These are phyloP conservation scores for Arrhamphus sclerolepis DNA, from an alignment of 2,797 vertebrate species.

Conservation along the genomic window DNA sequence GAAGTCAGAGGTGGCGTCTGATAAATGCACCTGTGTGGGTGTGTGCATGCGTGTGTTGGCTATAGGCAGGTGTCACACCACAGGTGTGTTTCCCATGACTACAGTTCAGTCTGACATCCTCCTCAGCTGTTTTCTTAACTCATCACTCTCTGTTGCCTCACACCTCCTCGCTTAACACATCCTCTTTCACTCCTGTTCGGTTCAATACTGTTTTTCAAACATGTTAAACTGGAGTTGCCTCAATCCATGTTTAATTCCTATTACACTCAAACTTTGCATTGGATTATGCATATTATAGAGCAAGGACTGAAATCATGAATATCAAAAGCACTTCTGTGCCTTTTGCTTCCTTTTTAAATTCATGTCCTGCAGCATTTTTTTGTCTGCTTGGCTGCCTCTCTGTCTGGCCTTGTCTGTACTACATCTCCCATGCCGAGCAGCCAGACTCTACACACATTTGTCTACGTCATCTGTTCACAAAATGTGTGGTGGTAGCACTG, in stretches of 20 bases:
- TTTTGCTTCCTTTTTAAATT: neutral
- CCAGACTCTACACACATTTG: slow-evolving; percentile 1
- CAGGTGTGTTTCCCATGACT: slow-evolving; percentile 31
- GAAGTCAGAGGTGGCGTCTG: slow-evolving; percentile 20
- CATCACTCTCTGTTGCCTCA: neutral
- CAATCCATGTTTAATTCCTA: neutral
- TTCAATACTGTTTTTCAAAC: too few relatives aligned
- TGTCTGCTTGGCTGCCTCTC: neutral
- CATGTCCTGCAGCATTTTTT: neutral
- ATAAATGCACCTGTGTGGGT: slow-evolving; percentile 26
- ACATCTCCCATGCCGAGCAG: neutral
- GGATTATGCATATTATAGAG: neutral
- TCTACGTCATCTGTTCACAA: slow-evolving; percentile 1
- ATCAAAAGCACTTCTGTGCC: neutral
- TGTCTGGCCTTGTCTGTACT: neutral
- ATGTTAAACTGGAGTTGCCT: neutral
- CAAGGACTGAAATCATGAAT: neutral
- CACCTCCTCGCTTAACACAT: too few relatives aligned
- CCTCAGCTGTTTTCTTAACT: neutral
- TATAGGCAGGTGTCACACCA: slow-evolving; percentile 18
- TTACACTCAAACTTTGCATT: slow-evolving; percentile 5
- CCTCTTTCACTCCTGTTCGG: too few relatives aligned
- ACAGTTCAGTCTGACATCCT: neutral
- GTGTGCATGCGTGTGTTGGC: slow-evolving; percentile 13
- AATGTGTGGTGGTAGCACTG: slow-evolving; percentile 28